Base-by-base conservation (phyloP, 2,113 vertebrate genomes). In the Motacilla tschutschensis region DNA sequence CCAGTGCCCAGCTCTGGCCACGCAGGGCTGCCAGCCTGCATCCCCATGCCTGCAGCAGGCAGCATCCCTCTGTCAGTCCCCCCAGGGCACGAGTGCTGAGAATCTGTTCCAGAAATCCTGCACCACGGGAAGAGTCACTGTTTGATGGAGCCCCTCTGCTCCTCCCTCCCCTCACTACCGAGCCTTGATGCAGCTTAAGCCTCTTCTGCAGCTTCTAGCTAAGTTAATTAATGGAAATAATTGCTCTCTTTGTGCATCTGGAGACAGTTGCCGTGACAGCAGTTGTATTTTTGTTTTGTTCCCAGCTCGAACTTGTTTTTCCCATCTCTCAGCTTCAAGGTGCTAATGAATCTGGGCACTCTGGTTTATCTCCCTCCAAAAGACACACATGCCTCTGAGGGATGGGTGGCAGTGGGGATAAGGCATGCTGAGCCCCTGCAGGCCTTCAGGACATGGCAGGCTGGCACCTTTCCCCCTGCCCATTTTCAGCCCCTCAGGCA, bases 261-360 rank as follows among this genome's bases (percentile, higher is more conserved):
- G 89, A 95, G 87, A 79, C 92, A 89, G 92, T 93, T 95, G 89
- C 93, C 50, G 62, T 95, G 94, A 94, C 92, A 93, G 94, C 84
- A 25, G 73, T 31, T 89, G 88, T 91, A 85, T 93, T 92, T 94
- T 84, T 90, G 87, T 93, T 90, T 94, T 88, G 93, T 74, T 93
- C 82, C 62, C 82, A 85, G 76, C 82, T 58, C 4, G 14, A 85
- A 58, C 76, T 91, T 93, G 87, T 93, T 93, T 94, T 91, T 74
- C 73, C 83, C 79, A 83, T 90, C 91, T 36, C 65, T 58, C 43
- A 54, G 79, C 58, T 83, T 58, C 6, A 0, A 86, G 63, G 83
- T 75, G 74, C 57, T 83, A 85, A 83, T 64, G 69, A 83, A 67
- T 17, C 82, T 74, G 64, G 53, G 44, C 60, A 29, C 58, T 36